phyloP scores from a whole-genome alignment of 1,140 invertebrate genomes.

The Platyura marginata region DNA sequence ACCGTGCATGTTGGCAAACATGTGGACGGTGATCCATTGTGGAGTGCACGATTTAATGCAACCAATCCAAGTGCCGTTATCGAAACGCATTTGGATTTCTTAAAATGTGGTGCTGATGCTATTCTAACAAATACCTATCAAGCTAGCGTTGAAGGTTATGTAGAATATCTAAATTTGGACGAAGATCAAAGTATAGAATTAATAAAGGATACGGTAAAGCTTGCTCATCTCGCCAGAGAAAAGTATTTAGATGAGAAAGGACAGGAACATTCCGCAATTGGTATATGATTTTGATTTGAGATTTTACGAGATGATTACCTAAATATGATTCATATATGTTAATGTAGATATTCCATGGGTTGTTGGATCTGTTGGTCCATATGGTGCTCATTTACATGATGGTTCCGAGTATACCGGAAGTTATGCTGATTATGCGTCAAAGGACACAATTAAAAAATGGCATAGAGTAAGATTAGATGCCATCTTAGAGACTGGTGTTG shows the following conservation, averaged over 20 bases:
- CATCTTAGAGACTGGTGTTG: slow-evolving; percentile 55
- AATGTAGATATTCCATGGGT: slow-evolving; percentile 34
- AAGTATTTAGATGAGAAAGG: slow-evolving; percentile 11
- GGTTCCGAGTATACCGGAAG: slow-evolving; percentile 77
- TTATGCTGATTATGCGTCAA: slow-evolving; percentile 50
- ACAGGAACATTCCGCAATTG: too few relatives aligned
- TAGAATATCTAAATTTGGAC: slow-evolving; percentile 41
- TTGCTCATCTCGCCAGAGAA: slow-evolving; percentile 29
- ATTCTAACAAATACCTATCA: slow-evolving; percentile 81
- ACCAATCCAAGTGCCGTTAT: slow-evolving; percentile 51
- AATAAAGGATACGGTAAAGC: slow-evolving; percentile 45
- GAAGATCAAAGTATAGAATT: slow-evolving; percentile 41
- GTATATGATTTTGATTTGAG: too few relatives aligned
- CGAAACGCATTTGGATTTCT: slow-evolving; percentile 57
- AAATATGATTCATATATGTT: too few relatives aligned
- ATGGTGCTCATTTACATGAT: slow-evolving; percentile 71
- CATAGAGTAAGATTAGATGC: slow-evolving; percentile 58
- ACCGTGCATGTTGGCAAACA: slow-evolving; percentile 44
- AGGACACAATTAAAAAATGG: slow-evolving; percentile 52
- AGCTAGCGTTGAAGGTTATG: slow-evolving; percentile 60
- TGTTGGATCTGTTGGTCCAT: slow-evolving; percentile 76
- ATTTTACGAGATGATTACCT: too few relatives aligned
- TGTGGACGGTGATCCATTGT: slow-evolving; percentile 57
- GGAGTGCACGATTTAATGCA: slow-evolving; percentile 58
- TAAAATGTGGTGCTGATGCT: slow-evolving; percentile 65